Percentiles rank a stretch among this genome's conserved stretches.
phyloP scores from a whole-genome alignment of 2,888 invertebrate species.

The Lamellibrachia satsuma region DNA sequence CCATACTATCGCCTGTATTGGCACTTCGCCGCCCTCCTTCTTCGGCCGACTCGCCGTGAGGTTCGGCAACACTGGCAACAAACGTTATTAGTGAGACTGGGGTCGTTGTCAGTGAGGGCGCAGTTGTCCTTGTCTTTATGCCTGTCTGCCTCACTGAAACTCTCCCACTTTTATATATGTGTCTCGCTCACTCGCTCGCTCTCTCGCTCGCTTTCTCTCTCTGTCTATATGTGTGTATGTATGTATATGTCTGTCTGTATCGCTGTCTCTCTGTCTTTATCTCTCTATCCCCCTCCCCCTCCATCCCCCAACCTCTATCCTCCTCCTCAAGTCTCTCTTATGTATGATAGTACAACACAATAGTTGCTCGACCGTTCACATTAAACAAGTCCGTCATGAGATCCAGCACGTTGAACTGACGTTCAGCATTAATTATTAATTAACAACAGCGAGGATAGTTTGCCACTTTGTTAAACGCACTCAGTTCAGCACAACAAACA shows the following conservation, averaged over 20 bases:
- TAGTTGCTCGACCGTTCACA: no score
- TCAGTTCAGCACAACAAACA: background rate
- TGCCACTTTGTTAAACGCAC: background rate
- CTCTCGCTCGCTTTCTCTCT: background rate
- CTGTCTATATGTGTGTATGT: background rate
- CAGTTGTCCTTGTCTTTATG: background rate
- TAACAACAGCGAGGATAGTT: no score
- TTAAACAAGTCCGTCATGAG: no score
- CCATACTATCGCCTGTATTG: slow-evolving; percentile 40
- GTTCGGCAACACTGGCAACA: slow-evolving; percentile 35
- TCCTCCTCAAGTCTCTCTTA: no score
- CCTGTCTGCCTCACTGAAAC: background rate
- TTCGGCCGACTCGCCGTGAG: slow-evolving; percentile 26
- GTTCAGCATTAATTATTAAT: no score
- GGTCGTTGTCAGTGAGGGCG: background rate
- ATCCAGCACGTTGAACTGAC: no score
- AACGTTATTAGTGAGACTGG: background rate
- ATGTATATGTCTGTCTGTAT: slow-evolving; percentile 20
- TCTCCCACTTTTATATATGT: background rate
- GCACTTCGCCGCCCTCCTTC: slow-evolving; percentile 37
- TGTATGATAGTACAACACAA: no score
- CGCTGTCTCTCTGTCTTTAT: background rate
- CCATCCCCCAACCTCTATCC: no score
- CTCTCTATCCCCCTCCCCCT: background rate
- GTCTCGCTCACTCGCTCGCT: background rate